Evolutionary conservation across 1,140 invertebrate species (phyloP).

Genomic region (Papilio machaon): DNA sequence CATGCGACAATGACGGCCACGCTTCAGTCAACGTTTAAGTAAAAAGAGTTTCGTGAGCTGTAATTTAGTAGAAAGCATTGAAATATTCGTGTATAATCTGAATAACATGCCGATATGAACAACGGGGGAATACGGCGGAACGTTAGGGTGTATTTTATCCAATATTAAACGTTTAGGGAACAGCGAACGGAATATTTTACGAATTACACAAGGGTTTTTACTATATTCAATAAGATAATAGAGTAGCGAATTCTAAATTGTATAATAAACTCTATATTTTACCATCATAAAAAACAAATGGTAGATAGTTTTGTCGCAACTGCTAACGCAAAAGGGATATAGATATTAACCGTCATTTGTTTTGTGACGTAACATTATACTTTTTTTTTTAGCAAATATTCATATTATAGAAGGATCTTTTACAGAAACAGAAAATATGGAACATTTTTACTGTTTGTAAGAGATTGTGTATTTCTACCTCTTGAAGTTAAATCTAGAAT

Average conservation of each 20-base stretch:
- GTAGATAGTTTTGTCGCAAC: neutral
- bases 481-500: no score
- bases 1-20: conserved; percentile 51
- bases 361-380: neutral
- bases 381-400: neutral
- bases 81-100: conserved; percentile 82
- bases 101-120: conserved; percentile 82
- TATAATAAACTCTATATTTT: conserved; percentile 4
- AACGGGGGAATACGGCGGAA: conserved; percentile 75
- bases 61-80: conserved; percentile 82
- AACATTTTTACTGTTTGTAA: neutral
- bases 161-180: conserved; percentile 80
- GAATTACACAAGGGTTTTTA: conserved; percentile 72
- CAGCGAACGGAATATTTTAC: conserved; percentile 73
- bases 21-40: conserved; percentile 60
- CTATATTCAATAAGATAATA: conserved; percentile 73
- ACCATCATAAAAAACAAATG: neutral
- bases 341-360: neutral
- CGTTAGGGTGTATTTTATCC: conserved; percentile 79
- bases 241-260: conserved; percentile 37
- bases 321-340: neutral
- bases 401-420: neutral
- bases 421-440: neutral
- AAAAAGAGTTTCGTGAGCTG: conserved; percentile 77
- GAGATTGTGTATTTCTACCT: no score